Percentiles rank a stretch among this genome's conserved stretches.
Evolutionary conservation across 2,888 invertebrate genomes (phyloP).

Genomic region (Ramazzottius varieornatus): DNA sequence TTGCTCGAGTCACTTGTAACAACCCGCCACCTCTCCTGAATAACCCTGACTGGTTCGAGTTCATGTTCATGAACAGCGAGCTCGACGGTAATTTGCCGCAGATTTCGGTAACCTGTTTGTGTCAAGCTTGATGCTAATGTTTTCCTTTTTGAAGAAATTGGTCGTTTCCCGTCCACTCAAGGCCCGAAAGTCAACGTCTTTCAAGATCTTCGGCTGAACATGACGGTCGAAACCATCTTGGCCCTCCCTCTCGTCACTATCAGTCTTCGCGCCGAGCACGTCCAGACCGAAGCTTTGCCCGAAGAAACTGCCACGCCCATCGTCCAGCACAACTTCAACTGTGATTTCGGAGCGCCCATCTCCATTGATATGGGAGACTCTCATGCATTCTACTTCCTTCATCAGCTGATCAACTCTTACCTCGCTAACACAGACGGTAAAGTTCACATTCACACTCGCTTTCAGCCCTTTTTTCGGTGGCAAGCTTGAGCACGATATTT

Average conservation of each 20-base stretch:
- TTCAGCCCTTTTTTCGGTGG: background rate
- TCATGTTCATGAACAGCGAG: slow-evolving; percentile 1
- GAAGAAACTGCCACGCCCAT: background rate
- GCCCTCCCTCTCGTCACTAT: background rate
- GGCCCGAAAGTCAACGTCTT: background rate
- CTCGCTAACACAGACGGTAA: slow-evolving; percentile 28
- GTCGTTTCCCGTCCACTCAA: background rate
- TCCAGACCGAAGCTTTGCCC: background rate
- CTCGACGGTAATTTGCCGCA: background rate
- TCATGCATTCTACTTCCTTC: slow-evolving; percentile 87
- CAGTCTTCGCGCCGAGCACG: background rate
- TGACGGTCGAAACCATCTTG: background rate
- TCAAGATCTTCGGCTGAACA: background rate
- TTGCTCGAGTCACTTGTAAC: background rate
- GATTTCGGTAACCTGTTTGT: background rate
- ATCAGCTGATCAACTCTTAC: slow-evolving; percentile 83
- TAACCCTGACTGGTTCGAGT: background rate
- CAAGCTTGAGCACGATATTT: background rate
- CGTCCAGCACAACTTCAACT: background rate
- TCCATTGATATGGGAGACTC: slow-evolving; percentile 33
- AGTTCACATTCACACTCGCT: background rate
- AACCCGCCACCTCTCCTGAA: background rate
- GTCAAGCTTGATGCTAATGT: background rate
- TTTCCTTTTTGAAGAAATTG: no score
- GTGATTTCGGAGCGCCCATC: slow-evolving; percentile 1